Conservation (phyloP, 30 jellyfish, hydroid and myxozoan genomes). For the Sanderia malayensis region DNA sequence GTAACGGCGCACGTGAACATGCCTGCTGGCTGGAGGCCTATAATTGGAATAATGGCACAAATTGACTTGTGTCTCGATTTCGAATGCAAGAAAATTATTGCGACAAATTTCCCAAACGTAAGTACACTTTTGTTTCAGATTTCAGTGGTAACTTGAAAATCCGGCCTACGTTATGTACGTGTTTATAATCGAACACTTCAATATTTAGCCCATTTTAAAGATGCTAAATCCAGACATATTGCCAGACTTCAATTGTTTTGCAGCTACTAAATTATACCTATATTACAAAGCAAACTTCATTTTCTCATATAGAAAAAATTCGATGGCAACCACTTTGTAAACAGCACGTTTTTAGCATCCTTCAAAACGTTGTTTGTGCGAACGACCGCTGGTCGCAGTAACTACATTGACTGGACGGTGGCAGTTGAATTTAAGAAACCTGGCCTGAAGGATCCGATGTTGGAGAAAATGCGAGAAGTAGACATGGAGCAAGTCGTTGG, state of each 20-base stretch:
- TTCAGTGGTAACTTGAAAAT: background rate
- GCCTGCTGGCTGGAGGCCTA: conserved; percentile 19
- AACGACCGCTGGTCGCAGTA: conserved; percentile 27
- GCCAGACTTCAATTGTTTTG: too few relatives aligned
- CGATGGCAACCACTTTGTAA: conserved; percentile 11
- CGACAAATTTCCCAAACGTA: conserved; percentile 17
- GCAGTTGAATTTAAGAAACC: conserved; percentile 9
- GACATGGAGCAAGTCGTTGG: background rate
- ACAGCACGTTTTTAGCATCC: background rate
- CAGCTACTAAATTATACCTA: too few relatives aligned
- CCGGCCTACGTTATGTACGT: background rate
- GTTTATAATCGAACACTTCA: too few relatives aligned
- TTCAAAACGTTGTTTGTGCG: conserved; percentile 3
- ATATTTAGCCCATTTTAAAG: too few relatives aligned
- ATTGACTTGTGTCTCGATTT: conserved; percentile 7
- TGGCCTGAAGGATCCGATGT: conserved; percentile 4
- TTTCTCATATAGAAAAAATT: background rate
- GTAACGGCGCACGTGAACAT: conserved; percentile 21
- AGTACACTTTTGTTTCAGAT: background rate
- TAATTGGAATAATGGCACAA: conserved; percentile 1
- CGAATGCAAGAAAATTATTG: conserved; percentile 17
- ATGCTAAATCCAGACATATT: too few relatives aligned
- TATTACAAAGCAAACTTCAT: too few relatives aligned
- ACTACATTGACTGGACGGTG: conserved; percentile 19
- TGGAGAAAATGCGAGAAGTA: background rate